A percentile compares a stretch with the other conserved stretches of the same genome.
Conservation (phyloP, 2,888 invertebrate genomes). For the Phortica okadai region DNA sequence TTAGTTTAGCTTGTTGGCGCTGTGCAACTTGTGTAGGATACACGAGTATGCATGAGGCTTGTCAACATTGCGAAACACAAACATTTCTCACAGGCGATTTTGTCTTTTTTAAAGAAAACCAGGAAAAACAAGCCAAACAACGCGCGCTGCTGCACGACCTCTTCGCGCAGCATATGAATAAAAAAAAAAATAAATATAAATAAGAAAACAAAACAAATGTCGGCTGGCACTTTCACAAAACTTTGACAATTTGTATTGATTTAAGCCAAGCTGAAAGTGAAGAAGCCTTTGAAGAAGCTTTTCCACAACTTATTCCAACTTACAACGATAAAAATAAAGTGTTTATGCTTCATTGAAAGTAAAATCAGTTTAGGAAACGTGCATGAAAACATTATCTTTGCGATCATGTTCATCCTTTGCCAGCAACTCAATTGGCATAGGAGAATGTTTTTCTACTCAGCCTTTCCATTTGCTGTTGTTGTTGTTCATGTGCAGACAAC, state of each 20-base stretch:
- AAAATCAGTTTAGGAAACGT: slow-evolving; percentile 44
- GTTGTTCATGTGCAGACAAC: background rate
- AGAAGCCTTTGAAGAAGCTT: background rate
- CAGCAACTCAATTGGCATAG: background rate
- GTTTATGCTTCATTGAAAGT: slow-evolving; percentile 49
- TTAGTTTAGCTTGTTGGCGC: background rate
- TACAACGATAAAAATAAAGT: background rate
- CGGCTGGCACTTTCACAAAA: slow-evolving; percentile 22
- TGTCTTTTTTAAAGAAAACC: background rate
- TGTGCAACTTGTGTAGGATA: slow-evolving; percentile 23
- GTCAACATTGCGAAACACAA: slow-evolving; percentile 8
- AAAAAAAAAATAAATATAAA: background rate
- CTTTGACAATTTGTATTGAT: slow-evolving; percentile 25
- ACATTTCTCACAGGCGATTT: slow-evolving; percentile 27
- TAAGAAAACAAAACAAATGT: background rate
- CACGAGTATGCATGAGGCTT: background rate
- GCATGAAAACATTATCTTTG: slow-evolving; percentile 38
- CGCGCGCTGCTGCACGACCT: slow-evolving; percentile 14
- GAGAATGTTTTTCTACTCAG: background rate
- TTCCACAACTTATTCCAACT: background rate
- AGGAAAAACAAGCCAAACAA: background rate
- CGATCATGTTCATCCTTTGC: background rate
- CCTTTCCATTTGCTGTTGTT: background rate
- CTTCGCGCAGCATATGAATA: background rate
- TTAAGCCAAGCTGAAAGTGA: slow-evolving; percentile 5